Percentiles rank a stretch among this genome's conserved stretches.
These are phyloP conservation scores for Crotophaga sulcirostris DNA, from an alignment of 2,113 vertebrate genomes.

Conservation along the genomic window DNA sequence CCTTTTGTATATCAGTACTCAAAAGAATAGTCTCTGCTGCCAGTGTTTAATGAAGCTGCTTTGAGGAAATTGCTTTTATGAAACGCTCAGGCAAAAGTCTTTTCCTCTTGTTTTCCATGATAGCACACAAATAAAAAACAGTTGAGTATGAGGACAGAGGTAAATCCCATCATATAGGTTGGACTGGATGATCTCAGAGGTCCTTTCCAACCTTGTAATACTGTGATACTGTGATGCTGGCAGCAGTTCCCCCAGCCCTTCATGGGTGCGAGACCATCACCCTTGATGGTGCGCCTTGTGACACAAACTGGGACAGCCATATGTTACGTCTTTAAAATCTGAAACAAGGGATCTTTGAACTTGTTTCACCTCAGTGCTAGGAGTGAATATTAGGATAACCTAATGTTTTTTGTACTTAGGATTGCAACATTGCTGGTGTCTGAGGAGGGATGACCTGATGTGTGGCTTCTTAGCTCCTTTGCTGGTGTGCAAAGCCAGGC, in stretches of 20 bases:
- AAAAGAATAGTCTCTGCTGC: not conserved
- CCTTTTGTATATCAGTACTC: not conserved
- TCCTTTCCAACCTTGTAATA: no score
- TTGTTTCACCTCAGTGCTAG: not conserved
- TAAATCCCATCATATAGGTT: not conserved
- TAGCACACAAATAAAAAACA: not conserved
- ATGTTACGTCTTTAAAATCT: not conserved
- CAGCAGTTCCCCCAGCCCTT: not conserved
- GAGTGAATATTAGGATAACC: not conserved
- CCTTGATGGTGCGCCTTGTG: rapidly evolving
- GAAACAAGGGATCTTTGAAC: not conserved
- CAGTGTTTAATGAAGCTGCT: not conserved
- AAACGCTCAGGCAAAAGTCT: not conserved
- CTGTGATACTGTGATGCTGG: no score
- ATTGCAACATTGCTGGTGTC: not conserved
- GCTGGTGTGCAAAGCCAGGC: not conserved
- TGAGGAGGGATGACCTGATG: not conserved
- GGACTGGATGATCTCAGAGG: no score
- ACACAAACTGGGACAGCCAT: not conserved
- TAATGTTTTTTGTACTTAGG: not conserved
- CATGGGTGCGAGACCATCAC: rapidly evolving
- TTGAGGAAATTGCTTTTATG: not conserved
- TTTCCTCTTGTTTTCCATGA: not conserved
- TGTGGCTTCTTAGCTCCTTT: not conserved
- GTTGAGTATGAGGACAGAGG: not conserved